phyloP scores from a whole-genome alignment of 2,113 vertebrate species.

The Sardina pilchardus region DNA sequence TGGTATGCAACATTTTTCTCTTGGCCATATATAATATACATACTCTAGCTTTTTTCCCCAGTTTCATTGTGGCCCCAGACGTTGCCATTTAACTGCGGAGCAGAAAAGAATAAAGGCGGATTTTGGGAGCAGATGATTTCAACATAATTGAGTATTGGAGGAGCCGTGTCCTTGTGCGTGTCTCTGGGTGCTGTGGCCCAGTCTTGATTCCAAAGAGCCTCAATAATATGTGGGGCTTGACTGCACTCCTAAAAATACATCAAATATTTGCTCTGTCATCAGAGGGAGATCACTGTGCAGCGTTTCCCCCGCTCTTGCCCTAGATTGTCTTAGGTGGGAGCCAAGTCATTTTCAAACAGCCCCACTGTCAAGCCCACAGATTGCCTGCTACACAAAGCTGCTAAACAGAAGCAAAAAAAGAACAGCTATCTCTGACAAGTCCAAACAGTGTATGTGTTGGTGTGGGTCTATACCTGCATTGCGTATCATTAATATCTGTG shows the following conservation, averaged over 20 bases:
- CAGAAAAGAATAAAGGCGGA: neutral
- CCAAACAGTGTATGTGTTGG: neutral
- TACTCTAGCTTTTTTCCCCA: neutral
- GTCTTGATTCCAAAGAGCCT: neutral
- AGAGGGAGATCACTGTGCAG: neutral
- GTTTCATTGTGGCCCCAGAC: neutral
- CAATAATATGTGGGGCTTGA: neutral
- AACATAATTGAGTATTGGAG: constrained; percentile 8
- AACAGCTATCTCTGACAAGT: neutral
- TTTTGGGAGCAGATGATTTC: neutral
- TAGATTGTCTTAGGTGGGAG: neutral
- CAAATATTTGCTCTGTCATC: constrained; percentile 17
- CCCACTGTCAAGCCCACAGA: neutral
- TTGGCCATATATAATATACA: too few species aligned
- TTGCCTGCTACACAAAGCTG: constrained; percentile 17
- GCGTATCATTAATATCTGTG: neutral
- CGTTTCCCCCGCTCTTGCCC: neutral
- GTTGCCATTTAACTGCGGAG: too few species aligned
- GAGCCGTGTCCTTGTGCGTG: neutral
- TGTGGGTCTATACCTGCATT: neutral
- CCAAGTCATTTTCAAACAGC: neutral
- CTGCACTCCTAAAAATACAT: neutral
- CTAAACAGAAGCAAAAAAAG: neutral
- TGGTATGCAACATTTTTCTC: neutral
- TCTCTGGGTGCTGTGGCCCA: neutral